Evolutionary conservation across 2,113 vertebrate genomes (phyloP).

Genomic region (Microcebus murinus): DNA sequence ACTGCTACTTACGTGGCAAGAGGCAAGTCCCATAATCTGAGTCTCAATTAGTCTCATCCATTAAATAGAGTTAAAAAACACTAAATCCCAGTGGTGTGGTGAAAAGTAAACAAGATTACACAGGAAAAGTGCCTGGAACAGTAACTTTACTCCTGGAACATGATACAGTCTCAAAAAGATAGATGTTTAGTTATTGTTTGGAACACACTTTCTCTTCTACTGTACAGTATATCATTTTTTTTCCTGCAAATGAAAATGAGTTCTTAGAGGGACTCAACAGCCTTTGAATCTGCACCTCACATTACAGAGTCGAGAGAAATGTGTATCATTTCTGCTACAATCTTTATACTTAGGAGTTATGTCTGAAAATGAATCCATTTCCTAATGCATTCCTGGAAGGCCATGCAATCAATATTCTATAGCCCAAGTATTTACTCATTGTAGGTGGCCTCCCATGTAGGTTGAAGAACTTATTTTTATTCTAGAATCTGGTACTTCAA

Average conservation of each 20-base stretch:
- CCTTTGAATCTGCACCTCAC: background rate
- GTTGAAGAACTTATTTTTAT: background rate
- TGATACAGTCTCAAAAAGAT: background rate
- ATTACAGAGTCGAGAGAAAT: background rate
- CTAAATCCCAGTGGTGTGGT: background rate
- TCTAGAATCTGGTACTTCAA: slow-evolving; percentile 35
- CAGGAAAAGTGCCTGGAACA: background rate
- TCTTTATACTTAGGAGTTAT: background rate
- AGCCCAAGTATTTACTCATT: background rate
- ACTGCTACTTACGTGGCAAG: background rate
- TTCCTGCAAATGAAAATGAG: background rate
- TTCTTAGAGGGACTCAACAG: background rate
- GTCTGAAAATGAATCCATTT: background rate
- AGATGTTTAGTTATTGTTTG: background rate
- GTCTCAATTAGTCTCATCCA: background rate
- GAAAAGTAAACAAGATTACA: background rate
- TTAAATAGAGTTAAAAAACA: background rate
- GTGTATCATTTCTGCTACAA: background rate
- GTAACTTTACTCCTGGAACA: background rate
- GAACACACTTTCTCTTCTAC: background rate
- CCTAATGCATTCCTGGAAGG: background rate
- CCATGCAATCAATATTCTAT: background rate
- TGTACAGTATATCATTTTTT: background rate
- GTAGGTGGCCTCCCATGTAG: background rate
- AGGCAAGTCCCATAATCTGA: background rate